Conservation (phyloP, 2,113 vertebrate species). For the Monopterus albus region DNA sequence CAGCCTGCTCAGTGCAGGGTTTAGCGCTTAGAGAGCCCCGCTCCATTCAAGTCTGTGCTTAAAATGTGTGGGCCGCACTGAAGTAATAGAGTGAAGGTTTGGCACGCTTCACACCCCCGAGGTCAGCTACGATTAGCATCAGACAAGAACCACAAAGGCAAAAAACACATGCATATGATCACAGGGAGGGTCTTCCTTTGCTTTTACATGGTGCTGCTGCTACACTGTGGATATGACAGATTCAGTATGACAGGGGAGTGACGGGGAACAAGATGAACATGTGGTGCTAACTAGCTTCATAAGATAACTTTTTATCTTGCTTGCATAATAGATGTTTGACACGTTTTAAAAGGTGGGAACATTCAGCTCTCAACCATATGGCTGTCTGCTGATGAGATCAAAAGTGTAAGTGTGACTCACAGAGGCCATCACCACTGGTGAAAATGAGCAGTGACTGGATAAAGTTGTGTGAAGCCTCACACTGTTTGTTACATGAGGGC, state of each 20-base stretch:
- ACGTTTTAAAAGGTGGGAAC: conserved; percentile 62
- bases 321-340: conserved; percentile 32
- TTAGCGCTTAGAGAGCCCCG: conserved; percentile 60
- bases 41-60: conserved; percentile 55
- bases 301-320: conserved; percentile 24
- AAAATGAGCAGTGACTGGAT: conserved; percentile 16
- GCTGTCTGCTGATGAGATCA: conserved; percentile 50
- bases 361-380: conserved; percentile 42
- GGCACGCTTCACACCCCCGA: conserved; percentile 58
- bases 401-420: conserved; percentile 43
- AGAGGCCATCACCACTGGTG: conserved; percentile 18
- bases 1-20: conserved; percentile 70
- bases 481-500: conserved; percentile 2
- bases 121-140: conserved; percentile 66
- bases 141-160: conserved; percentile 47
- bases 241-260: conserved; percentile 9
- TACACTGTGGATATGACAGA: conserved; percentile 27
- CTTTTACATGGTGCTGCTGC: conserved; percentile 9
- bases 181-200: conserved; percentile 35
- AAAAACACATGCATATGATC: conserved; percentile 7
- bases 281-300: not conserved
- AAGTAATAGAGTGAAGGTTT: conserved; percentile 68
- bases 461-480: not conserved
- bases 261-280: not conserved
- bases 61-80: conserved; percentile 68